These are phyloP conservation scores for Pollenia labialis DNA, from an alignment of 2,888 invertebrate genomes.

Conservation along the genomic window DNA sequence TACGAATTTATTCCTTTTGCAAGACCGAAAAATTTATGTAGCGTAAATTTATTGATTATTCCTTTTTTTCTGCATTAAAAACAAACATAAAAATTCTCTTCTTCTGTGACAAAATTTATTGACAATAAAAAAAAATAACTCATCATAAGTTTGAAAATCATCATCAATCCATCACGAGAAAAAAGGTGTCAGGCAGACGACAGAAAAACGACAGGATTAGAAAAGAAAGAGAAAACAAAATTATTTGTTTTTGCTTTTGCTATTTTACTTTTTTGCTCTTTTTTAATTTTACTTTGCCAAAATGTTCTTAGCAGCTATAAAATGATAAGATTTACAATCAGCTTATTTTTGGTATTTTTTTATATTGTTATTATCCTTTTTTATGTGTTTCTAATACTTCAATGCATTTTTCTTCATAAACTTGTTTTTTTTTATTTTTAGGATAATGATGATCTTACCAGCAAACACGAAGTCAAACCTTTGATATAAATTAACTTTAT, in stretches of 20 bases:
- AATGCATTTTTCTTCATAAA: too few species aligned
- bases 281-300: too few species aligned
- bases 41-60: conserved; percentile 42
- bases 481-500: too few species aligned
- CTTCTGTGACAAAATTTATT: not conserved
- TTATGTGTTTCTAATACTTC: too few species aligned
- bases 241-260: not conserved
- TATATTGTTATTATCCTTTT: too few species aligned
- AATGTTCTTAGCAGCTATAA: too few species aligned
- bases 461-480: too few species aligned
- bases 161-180: not conserved
- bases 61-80: conserved; percentile 18
- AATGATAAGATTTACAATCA: too few species aligned
- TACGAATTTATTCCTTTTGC: not conserved
- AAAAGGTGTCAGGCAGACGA: not conserved
- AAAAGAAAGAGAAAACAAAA: not conserved
- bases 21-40: conserved; percentile 48
- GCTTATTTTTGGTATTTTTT: too few species aligned
- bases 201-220: not conserved
- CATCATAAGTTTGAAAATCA: not conserved
- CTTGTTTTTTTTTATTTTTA: too few species aligned
- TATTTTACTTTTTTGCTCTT: too few species aligned
- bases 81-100: not conserved
- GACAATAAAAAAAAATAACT: conserved; percentile 1
- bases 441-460: too few species aligned